phyloP scores from a whole-genome alignment of 2,113 vertebrate genomes.

The Pelecanoides urinatrix region DNA sequence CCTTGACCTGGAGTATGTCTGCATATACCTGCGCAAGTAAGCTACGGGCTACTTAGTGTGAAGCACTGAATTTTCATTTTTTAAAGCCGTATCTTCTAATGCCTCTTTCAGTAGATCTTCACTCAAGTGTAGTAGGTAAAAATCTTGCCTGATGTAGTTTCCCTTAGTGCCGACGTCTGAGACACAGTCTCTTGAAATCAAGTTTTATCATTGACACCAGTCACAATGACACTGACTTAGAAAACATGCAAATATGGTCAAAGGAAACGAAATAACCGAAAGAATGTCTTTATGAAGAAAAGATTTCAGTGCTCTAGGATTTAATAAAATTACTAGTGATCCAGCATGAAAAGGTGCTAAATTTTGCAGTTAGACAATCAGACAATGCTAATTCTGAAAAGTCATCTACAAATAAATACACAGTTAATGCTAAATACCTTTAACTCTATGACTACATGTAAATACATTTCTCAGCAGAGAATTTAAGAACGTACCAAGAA shows the following conservation, averaged over 20 bases:
- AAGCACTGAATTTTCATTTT: background rate
- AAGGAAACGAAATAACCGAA: background rate
- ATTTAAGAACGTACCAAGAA: background rate
- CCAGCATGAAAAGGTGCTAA: background rate
- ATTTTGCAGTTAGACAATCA: background rate
- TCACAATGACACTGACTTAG: background rate
- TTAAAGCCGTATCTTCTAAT: background rate
- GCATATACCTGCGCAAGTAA: slow-evolving; percentile 85
- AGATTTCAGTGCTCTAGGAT: background rate
- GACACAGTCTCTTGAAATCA: background rate
- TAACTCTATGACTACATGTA: background rate
- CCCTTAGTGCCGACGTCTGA: background rate
- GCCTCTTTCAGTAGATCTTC: background rate
- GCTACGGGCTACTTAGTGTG: background rate
- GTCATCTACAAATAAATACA: background rate
- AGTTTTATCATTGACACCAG: background rate
- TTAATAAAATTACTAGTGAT: background rate
- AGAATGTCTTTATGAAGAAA: background rate
- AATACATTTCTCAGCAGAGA: background rate
- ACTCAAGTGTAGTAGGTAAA: background rate
- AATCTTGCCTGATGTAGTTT: background rate
- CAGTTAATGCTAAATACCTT: background rate
- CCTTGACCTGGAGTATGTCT: slow-evolving; percentile 86
- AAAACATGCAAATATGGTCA: background rate
- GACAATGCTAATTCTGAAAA: background rate